Percentiles rank a stretch among this genome's conserved stretches.
Conservation (phyloP, 2,888 invertebrate genomes). For the Drosophila meridiana region DNA sequence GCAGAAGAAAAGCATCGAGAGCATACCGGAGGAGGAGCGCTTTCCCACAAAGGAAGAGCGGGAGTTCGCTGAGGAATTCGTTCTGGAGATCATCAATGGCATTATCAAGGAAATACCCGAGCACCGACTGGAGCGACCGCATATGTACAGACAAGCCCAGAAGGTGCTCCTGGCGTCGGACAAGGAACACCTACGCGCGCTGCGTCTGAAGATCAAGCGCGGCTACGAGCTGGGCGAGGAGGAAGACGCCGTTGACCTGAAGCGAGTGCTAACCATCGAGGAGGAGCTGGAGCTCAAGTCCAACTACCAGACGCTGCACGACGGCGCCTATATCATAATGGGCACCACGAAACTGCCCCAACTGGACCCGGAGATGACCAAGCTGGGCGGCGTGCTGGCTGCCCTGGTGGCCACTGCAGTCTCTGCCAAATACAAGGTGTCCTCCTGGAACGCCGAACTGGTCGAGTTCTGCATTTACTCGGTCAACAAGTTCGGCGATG, state of each 20-base stretch:
- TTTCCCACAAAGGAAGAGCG: slow-evolving; percentile 62
- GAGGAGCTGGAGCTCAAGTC: slow-evolving; percentile 87
- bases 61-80: slow-evolving; percentile 71
- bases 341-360: slow-evolving; percentile 85
- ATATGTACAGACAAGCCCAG: slow-evolving; percentile 72
- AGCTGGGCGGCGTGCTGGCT: slow-evolving; percentile 73
- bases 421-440: slow-evolving; percentile 86
- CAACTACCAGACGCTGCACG: slow-evolving; percentile 88
- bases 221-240: slow-evolving; percentile 84
- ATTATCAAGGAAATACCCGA: slow-evolving; percentile 67
- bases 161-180: slow-evolving; percentile 80
- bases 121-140: slow-evolving; percentile 38
- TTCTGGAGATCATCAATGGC: slow-evolving; percentile 69
- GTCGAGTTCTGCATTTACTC: slow-evolving; percentile 87
- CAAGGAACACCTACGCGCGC: slow-evolving; percentile 72
- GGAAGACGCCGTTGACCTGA: slow-evolving; percentile 83
- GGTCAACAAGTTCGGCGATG: slow-evolving; percentile 80
- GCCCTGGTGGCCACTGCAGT: slow-evolving; percentile 85
- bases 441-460: slow-evolving; percentile 87
- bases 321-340: slow-evolving; percentile 87
- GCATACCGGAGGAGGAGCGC: slow-evolving; percentile 75
- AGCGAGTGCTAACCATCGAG: slow-evolving; percentile 81
- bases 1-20: slow-evolving; percentile 77
- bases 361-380: slow-evolving; percentile 71
- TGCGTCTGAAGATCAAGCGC: slow-evolving; percentile 74